phyloP scores from a whole-genome alignment of 2,113 vertebrate species.

The Lophotis ruficrista region DNA sequence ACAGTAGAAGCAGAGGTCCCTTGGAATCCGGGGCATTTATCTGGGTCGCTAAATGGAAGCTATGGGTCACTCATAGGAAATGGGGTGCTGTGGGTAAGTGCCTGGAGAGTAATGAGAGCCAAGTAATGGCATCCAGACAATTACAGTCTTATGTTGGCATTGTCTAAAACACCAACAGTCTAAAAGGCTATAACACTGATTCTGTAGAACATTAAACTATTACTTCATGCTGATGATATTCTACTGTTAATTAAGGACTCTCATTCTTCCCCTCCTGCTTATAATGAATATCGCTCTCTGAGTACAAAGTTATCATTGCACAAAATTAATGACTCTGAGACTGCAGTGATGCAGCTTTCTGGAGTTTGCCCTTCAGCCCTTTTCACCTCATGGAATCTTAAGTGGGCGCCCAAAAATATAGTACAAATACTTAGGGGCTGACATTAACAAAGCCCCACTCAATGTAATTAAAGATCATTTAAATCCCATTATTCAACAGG shows the following conservation, averaged over 20 bases:
- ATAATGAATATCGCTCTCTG: slow-evolving; percentile 70
- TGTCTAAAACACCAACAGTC: slow-evolving; percentile 25
- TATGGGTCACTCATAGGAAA: not conserved
- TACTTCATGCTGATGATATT: slow-evolving; percentile 71
- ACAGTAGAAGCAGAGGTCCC: fast-evolving
- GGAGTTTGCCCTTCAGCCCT: slow-evolving; percentile 57
- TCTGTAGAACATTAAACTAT: slow-evolving; percentile 54
- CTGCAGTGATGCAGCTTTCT: slow-evolving; percentile 43
- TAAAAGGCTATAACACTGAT: slow-evolving; percentile 38
- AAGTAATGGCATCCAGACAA: slow-evolving; percentile 14
- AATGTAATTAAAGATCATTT: slow-evolving; percentile 43
- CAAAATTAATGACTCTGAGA: slow-evolving; percentile 73
- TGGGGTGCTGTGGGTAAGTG: not conserved
- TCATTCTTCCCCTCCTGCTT: slow-evolving; percentile 53
- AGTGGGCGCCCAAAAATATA: slow-evolving; percentile 23
- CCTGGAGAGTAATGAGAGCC: not conserved
- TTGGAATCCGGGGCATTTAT: not conserved
- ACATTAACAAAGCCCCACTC: slow-evolving; percentile 30
- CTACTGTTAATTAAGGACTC: slow-evolving; percentile 74
- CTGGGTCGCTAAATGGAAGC: not conserved
- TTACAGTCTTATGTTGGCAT: not conserved
- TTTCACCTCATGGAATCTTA: slow-evolving; percentile 42
- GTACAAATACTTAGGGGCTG: not conserved
- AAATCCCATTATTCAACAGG: slow-evolving; percentile 25
- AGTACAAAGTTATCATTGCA: slow-evolving; percentile 68